A percentile compares a stretch with the other conserved stretches of the same genome.
phyloP scores from a whole-genome alignment of 2,888 invertebrate genomes.

The Philhelius pedissequus region DNA sequence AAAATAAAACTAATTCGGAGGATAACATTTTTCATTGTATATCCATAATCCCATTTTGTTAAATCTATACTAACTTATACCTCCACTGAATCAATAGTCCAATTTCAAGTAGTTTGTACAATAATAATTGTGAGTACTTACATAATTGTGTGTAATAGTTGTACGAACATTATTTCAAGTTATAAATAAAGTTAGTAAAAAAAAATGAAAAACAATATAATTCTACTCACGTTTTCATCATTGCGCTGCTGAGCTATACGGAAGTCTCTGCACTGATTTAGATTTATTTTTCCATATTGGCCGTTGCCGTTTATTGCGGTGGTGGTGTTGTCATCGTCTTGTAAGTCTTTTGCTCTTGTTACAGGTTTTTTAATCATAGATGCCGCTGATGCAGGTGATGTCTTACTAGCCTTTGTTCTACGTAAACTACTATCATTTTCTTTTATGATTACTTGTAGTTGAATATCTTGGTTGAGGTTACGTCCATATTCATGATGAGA shows the following conservation, averaged over 20 bases:
- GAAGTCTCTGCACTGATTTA: slow-evolving; percentile 45
- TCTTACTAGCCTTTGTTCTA: slow-evolving; percentile 29
- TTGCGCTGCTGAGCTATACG: slow-evolving; percentile 22
- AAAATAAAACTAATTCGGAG: too few species aligned
- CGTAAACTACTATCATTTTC: slow-evolving; percentile 30
- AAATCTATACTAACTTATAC: not conserved
- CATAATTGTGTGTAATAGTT: not conserved
- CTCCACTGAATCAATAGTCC: not conserved
- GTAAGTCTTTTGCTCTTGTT: slow-evolving; percentile 40
- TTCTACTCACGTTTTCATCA: slow-evolving; percentile 54
- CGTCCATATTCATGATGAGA: slow-evolving; percentile 29
- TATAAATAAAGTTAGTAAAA: not conserved
- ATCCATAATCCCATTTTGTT: not conserved
- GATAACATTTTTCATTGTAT: not conserved
- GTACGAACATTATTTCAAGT: not conserved
- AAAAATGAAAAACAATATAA: not conserved
- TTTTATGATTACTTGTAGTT: slow-evolving; percentile 48
- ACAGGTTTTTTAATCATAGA: slow-evolving; percentile 25
- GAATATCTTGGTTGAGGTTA: slow-evolving; percentile 41
- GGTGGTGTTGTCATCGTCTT: slow-evolving; percentile 26
- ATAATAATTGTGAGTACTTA: not conserved
- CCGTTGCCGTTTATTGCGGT: slow-evolving; percentile 28
- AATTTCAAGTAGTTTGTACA: not conserved
- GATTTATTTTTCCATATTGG: slow-evolving; percentile 47
- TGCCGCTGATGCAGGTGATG: slow-evolving; percentile 14